Evolutionary conservation across 2,888 invertebrate genomes (phyloP).

Genomic region (Dinocampus coccinellae): DNA sequence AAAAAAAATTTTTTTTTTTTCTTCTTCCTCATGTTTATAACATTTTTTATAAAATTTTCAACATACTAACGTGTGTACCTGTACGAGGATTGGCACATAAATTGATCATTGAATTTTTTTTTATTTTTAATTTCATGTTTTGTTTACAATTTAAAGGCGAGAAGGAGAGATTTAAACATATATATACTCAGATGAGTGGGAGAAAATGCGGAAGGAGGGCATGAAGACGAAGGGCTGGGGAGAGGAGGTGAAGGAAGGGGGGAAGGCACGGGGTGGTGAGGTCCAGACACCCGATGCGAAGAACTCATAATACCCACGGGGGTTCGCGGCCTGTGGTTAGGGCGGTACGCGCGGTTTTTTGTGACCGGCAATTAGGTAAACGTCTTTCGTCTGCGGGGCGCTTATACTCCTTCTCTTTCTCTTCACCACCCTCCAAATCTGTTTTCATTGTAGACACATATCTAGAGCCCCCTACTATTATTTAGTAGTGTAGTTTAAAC

Average conservation of each 20-base stretch:
- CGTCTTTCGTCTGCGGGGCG: constrained; percentile 50
- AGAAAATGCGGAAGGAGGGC: constrained; percentile 29
- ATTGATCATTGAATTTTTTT: not conserved
- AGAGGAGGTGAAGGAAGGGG: too few species aligned
- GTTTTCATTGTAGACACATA: constrained; percentile 64
- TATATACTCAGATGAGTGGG: not conserved
- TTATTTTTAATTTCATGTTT: not conserved
- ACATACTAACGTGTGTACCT: not conserved
- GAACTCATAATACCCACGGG: constrained; percentile 57
- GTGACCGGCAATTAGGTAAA: constrained; percentile 70
- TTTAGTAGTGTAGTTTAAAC: constrained; percentile 68
- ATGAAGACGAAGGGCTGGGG: not conserved
- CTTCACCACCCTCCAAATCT: constrained; percentile 50
- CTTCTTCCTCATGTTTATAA: too few species aligned
- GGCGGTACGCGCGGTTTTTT: constrained; percentile 69
- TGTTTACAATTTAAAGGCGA: not conserved
- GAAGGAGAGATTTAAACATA: not conserved
- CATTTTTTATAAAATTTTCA: too few species aligned
- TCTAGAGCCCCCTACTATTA: constrained; percentile 57
- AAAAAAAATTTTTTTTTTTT: too few species aligned
- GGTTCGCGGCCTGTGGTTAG: constrained; percentile 68
- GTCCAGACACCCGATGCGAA: constrained; percentile 33
- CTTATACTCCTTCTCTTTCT: constrained; percentile 35
- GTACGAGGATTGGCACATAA: not conserved
- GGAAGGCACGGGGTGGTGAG: not conserved